Evolutionary conservation across 2,797 vertebrate species (phyloP).

Genomic region (Pangasius djambal): DNA sequence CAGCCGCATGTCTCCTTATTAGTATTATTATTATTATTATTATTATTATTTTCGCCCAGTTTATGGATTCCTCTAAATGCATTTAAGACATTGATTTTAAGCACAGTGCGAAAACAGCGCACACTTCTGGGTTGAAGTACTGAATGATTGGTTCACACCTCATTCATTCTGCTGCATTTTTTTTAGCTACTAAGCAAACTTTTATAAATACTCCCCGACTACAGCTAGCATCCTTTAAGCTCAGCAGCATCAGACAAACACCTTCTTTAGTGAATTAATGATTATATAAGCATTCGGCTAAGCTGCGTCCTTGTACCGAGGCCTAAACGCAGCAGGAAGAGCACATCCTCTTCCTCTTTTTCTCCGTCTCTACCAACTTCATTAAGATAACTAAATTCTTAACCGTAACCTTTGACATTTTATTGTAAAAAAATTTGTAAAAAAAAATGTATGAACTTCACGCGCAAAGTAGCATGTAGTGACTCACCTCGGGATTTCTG

Average conservation of each 20-base stretch:
- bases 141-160: not conserved
- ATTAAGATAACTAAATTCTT: not conserved
- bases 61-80: not conserved
- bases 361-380: not conserved
- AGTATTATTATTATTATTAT: too few species aligned
- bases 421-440: not conserved
- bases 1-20: not conserved
- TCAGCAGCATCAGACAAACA: not conserved
- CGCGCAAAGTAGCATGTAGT: not conserved
- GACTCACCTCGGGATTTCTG: slow-evolving; percentile 28
- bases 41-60: not conserved
- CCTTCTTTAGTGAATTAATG: not conserved
- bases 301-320: slow-evolving; percentile 23
- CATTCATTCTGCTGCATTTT: slow-evolving; percentile 3
- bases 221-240: not conserved
- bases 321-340: slow-evolving; percentile 19
- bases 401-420: not conserved
- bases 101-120: not conserved
- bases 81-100: not conserved
- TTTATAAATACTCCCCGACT: not conserved
- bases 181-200: not conserved
- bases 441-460: not conserved
- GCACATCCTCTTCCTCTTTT: slow-evolving; percentile 11
- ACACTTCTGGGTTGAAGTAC: not conserved
- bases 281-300: not conserved